A percentile compares a stretch with the other conserved stretches of the same genome.
phyloP scores from a whole-genome alignment of 2,888 invertebrate species.

The Andrena flavipes region DNA sequence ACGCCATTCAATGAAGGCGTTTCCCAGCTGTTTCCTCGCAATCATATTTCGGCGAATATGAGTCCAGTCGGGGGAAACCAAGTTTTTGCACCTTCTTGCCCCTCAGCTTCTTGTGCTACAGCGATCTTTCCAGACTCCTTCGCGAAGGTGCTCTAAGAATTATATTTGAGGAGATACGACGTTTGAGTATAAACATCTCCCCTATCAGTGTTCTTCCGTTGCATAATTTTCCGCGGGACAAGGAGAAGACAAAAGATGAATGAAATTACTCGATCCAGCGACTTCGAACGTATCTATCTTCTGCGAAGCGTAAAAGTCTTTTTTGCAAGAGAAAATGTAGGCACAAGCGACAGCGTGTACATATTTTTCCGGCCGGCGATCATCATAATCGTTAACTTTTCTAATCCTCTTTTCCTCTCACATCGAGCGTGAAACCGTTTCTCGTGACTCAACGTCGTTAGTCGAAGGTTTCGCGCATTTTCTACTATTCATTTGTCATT shows the following conservation, averaged over 20 bases:
- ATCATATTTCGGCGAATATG: constrained; percentile 16
- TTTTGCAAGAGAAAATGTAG: constrained; percentile 14
- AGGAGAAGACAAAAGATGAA: neutral
- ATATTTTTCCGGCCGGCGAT: constrained; percentile 68
- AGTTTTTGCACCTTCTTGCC: neutral
- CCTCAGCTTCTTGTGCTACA: neutral
- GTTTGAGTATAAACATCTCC: neutral
- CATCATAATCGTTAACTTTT: constrained; percentile 64
- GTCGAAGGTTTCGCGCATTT: constrained; percentile 12
- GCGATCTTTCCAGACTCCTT: neutral
- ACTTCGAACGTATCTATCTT: neutral
- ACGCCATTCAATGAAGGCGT: constrained; percentile 1
- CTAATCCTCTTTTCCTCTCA: constrained; percentile 59
- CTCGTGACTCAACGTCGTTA: constrained; percentile 33
- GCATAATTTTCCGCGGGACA: neutral
- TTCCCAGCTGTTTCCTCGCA: constrained; percentile 2
- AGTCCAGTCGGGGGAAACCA: neutral
- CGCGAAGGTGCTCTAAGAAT: neutral
- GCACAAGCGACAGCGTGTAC: constrained; percentile 6
- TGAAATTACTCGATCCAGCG: neutral
- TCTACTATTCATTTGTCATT: constrained; percentile 7
- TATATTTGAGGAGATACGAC: neutral
- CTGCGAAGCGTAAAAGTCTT: neutral
- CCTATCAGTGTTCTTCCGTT: neutral
- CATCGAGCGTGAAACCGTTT: constrained; percentile 23